Evolutionary conservation across 2,797 vertebrate genomes (phyloP), one percentile per base, ranked within the genome.

Genomic region (Lateolabrax maculatus): DNA sequence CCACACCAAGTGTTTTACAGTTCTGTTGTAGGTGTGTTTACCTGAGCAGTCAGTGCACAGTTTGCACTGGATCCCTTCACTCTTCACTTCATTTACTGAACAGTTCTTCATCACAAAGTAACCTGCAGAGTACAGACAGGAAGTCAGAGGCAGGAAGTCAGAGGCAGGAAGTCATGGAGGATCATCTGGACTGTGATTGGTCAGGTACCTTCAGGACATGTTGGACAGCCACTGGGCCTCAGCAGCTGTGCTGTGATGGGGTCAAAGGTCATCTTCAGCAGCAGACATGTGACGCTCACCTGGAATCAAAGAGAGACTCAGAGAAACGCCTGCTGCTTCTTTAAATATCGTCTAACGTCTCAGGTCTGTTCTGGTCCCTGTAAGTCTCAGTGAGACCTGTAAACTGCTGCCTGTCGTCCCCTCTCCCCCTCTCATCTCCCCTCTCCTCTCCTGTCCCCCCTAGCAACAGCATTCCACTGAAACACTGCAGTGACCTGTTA

Each of bases 71-170:
- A 64, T 23, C 27, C 75, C 78, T 19, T 4, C 2, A 1, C 0
- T 1, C 6, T 1, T 49, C 16, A 1, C 6, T 0, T 41, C 3
- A 4, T 0, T 34, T 1, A 6, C 7, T 0, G 51, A 11, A 19
- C 75, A 82, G 63, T 57, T 73, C 43, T 37, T 31, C n/a, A 0
- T 36, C 75, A 82, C 27, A 34, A 69, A 82, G 70, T 63, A 58
- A 23, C 80, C 80, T 82, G 56, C 21, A 31, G 31, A 19, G 15
- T 1, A 29, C 15, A 74, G n/a, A 69, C 57, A 64, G 7, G 23
- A 19, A 7, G 51, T 60, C 63, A 75, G 55, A 46, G n/a, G n/a
- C n/a, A n/a, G n/a, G n/a, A n/a, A n/a, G n/a, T n/a, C 8, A 18
- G 21, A 23, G 7, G 31, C 34, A 55, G 18, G 21, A 36, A 15